Conservation (phyloP, 1,140 invertebrate genomes). For the Lepidurus arcticus region DNA sequence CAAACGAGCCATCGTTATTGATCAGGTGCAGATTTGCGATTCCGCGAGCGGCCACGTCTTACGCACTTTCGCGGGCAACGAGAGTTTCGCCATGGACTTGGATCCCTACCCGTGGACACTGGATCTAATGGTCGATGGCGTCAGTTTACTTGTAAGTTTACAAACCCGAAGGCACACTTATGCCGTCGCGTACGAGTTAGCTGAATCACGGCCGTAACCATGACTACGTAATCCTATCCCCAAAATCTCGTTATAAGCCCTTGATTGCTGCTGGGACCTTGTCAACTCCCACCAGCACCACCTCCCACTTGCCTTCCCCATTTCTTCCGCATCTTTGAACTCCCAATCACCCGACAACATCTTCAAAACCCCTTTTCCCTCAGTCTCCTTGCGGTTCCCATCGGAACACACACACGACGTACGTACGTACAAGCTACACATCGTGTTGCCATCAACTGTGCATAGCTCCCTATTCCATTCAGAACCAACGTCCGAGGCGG, state of each 20-base stretch:
- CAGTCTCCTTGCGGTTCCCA: constrained; percentile 9
- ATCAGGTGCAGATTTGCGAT: constrained; percentile 11
- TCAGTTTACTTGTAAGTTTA: not conserved
- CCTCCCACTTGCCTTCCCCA: not conserved
- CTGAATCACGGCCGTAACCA: constrained; percentile 13
- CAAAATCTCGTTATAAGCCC: constrained; percentile 1
- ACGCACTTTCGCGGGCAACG: not conserved
- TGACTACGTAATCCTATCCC: constrained; percentile 15
- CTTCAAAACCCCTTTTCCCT: not conserved
- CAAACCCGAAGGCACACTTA: not conserved
- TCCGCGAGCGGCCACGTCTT: not conserved
- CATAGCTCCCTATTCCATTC: not conserved
- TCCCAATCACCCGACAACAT: not conserved
- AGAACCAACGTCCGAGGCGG: not conserved
- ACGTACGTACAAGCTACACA: not conserved
- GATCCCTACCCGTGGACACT: not conserved
- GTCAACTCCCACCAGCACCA: not conserved
- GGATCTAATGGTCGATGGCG: not conserved
- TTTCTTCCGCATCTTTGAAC: constrained; percentile 6
- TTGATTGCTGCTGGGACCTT: constrained; percentile 13
- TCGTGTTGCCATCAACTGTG: not conserved
- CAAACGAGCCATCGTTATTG: not conserved
- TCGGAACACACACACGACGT: not conserved
- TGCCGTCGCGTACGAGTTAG: constrained; percentile 13
- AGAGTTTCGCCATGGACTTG: not conserved